phyloP scores from a whole-genome alignment of 2,888 invertebrate genomes.

The Teinopalpus imperialis region DNA sequence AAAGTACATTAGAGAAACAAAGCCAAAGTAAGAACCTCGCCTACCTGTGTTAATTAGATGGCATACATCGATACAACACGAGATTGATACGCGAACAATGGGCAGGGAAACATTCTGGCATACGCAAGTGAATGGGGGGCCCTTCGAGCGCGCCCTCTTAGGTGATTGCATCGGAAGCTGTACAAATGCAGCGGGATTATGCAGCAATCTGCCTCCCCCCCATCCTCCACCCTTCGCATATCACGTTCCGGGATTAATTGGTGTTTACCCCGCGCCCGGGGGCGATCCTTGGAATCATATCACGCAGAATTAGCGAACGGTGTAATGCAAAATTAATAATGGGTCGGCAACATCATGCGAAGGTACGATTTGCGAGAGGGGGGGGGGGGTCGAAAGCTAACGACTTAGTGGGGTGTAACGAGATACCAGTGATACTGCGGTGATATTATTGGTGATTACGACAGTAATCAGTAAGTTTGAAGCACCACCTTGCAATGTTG shows the following conservation, averaged over 20 bases:
- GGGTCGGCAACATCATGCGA: slow-evolving; percentile 40
- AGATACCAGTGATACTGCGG: not conserved
- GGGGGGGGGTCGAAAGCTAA: slow-evolving; percentile 22
- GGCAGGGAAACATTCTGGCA: slow-evolving; percentile 59
- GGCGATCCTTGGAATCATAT: slow-evolving; percentile 63
- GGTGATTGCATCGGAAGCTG: slow-evolving; percentile 66
- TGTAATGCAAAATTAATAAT: slow-evolving; percentile 71
- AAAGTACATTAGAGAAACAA: too few species aligned
- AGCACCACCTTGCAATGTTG: not conserved
- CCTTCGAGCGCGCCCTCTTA: slow-evolving; percentile 49
- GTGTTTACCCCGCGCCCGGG: slow-evolving; percentile 65
- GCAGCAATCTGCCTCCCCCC: slow-evolving; percentile 64
- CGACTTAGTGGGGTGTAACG: slow-evolving; percentile 3
- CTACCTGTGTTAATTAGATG: too few species aligned
- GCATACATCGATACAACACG: slow-evolving; percentile 27
- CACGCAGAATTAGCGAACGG: slow-evolving; percentile 68
- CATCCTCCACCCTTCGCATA: slow-evolving; percentile 58
- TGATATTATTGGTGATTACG: too few species aligned
- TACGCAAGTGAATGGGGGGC: slow-evolving; percentile 44
- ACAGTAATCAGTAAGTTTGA: not conserved
- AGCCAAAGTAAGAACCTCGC: too few species aligned
- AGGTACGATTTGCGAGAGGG: slow-evolving; percentile 40
- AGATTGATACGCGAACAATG: slow-evolving; percentile 60
- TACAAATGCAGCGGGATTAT: slow-evolving; percentile 74
- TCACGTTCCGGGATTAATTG: slow-evolving; percentile 79